phyloP scores from a whole-genome alignment of 1,140 invertebrate species.

The Bombus huntii region DNA sequence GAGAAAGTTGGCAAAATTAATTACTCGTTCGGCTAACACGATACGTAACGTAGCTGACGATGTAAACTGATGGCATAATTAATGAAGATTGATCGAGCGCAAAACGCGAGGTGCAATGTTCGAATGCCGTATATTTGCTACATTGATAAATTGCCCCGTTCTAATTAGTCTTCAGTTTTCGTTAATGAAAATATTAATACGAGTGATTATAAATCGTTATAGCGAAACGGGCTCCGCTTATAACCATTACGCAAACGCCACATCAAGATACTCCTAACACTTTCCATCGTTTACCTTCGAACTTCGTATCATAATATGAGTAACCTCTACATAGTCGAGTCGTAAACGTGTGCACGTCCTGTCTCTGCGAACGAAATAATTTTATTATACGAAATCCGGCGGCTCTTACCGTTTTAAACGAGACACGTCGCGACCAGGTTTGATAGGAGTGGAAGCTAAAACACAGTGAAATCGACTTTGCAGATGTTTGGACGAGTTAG shows the following conservation, averaged over 20 bases:
- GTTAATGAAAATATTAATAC: conserved; percentile 29
- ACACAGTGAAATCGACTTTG: too few relatives aligned
- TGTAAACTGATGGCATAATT: conserved; percentile 44
- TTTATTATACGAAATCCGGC: too few relatives aligned
- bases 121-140: conserved; percentile 23
- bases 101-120: conserved; percentile 15
- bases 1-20: not conserved
- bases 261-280: too few relatives aligned
- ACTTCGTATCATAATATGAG: too few relatives aligned
- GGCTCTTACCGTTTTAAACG: too few relatives aligned
- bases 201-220: not conserved
- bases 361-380: too few relatives aligned
- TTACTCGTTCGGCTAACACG: conserved; percentile 32
- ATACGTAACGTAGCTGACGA: conserved; percentile 32
- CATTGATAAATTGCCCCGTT: conserved; percentile 34
- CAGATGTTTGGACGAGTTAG: too few relatives aligned
- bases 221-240: not conserved
- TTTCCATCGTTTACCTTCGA: too few relatives aligned
- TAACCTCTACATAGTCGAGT: too few relatives aligned
- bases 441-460: too few relatives aligned
- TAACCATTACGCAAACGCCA: not conserved
- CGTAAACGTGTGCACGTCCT: too few relatives aligned
- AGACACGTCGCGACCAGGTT: too few relatives aligned
- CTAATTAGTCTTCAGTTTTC: conserved; percentile 36
- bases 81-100: conserved; percentile 45